A percentile compares a stretch with the other conserved stretches of the same genome.
These are phyloP conservation scores for Carlito syrichta DNA, from an alignment of 2,113 vertebrate species.

Conservation along the genomic window DNA sequence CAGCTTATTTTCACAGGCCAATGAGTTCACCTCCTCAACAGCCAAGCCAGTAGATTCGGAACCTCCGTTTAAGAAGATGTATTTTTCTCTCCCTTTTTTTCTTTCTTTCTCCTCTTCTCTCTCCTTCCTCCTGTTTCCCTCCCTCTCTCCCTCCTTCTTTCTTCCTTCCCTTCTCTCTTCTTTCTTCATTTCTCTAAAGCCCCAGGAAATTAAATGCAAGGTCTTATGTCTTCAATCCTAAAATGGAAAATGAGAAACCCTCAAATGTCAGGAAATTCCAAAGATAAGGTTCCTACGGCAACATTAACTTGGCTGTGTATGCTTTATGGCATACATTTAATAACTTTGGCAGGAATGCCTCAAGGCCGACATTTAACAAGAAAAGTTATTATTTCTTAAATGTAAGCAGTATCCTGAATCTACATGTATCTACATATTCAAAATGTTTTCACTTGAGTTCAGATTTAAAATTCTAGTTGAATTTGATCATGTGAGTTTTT, in stretches of 20 bases:
- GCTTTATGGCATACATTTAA: not conserved
- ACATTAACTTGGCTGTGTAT: not conserved
- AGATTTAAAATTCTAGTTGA: not conserved
- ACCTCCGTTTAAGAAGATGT: not conserved
- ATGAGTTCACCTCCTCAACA: not conserved
- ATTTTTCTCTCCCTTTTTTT: not conserved
- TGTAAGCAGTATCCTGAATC: not conserved
- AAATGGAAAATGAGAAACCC: constrained; percentile 39
- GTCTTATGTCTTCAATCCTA: not conserved
- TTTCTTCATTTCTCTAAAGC: constrained; percentile 46
- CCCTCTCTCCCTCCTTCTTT: not conserved
- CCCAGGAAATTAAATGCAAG: constrained; percentile 61
- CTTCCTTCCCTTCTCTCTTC: not conserved
- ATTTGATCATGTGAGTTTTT: not conserved
- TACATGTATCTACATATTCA: not conserved
- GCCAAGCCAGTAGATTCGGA: not conserved
- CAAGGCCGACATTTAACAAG: not conserved
- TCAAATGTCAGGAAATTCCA: constrained; percentile 68
- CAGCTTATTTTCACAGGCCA: not conserved
- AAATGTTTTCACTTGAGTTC: not conserved
- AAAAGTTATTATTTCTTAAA: not conserved
- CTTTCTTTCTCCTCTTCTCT: not conserved
- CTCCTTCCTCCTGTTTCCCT: not conserved
- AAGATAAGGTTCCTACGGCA: constrained; percentile 59
- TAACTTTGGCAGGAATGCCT: constrained; percentile 21